These are phyloP conservation scores for Macaria notata DNA, from an alignment of 2,888 invertebrate genomes.

Conservation along the genomic window DNA sequence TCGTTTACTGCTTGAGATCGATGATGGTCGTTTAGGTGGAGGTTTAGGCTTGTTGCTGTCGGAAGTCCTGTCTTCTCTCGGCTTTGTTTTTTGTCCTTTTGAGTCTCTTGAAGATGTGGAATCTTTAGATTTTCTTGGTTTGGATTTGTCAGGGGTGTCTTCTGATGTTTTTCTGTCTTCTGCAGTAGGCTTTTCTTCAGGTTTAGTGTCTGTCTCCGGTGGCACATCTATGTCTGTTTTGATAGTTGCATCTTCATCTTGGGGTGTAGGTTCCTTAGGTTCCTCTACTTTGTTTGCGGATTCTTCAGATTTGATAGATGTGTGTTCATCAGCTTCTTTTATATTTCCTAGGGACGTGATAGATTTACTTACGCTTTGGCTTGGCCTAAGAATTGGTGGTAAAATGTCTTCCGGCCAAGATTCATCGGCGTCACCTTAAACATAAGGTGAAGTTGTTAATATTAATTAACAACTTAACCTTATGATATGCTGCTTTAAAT, in stretches of 20 bases:
- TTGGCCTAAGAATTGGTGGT: conserved; percentile 44
- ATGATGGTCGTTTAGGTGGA: background rate
- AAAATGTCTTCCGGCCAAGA: conserved; percentile 57
- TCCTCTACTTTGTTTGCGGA: background rate
- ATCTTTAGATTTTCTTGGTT: conserved; percentile 9
- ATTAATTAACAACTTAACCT: background rate
- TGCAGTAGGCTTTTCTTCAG: background rate
- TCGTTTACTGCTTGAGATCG: background rate
- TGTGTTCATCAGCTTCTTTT: conserved; percentile 54
- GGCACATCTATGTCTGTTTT: no score
- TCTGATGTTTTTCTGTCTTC: background rate
- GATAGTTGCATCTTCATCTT: no score
- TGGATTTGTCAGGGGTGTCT: no score
- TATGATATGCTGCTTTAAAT: no score
- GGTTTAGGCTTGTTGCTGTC: background rate
- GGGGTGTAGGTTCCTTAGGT: background rate
- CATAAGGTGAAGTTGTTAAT: background rate
- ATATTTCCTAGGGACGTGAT: conserved; percentile 63
- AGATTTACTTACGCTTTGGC: conserved; percentile 58
- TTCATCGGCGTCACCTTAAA: conserved; percentile 62
- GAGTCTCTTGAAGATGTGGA: background rate
- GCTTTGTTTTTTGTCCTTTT: background rate
- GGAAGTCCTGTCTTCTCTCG: background rate
- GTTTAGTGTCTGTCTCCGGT: background rate
- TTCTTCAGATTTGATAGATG: conserved; percentile 17